Conservation (phyloP, 1,140 invertebrate genomes). For the Euglossa dilemma region DNA sequence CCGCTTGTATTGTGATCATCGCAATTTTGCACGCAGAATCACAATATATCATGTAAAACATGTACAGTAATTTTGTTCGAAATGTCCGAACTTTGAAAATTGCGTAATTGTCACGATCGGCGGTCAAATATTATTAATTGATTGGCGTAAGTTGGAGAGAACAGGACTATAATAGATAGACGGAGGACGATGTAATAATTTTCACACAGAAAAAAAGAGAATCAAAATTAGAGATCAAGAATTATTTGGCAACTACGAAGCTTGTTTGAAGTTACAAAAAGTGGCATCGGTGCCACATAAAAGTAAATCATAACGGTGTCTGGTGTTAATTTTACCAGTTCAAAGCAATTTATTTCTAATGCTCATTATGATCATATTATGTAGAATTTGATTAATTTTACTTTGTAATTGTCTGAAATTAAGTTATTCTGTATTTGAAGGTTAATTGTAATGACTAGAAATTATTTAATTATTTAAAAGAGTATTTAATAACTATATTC, state of each 20-base stretch:
- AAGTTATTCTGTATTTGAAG: conserved; percentile 38
- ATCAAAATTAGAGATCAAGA: conserved; percentile 1
- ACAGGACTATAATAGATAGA: conserved; percentile 49
- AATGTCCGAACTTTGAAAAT: conserved; percentile 44
- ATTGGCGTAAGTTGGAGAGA: conserved; percentile 46
- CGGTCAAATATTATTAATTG: conserved; percentile 37
- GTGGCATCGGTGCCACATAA: conserved; percentile 20
- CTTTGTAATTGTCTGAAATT: conserved; percentile 24
- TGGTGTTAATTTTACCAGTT: conserved; percentile 58
- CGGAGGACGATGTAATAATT: conserved; percentile 46
- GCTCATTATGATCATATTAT: conserved; percentile 20
- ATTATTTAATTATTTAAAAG: not conserved
- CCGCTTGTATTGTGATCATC: conserved; percentile 67
- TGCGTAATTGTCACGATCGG: conserved; percentile 45
- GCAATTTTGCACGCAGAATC: conserved; percentile 64
- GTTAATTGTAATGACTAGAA: conserved; percentile 6
- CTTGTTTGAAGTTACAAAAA: conserved; percentile 26
- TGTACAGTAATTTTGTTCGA: conserved; percentile 37
- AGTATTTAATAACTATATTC: not conserved
- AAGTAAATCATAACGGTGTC: conserved; percentile 57
- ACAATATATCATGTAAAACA: conserved; percentile 54
- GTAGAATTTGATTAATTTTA: conserved; percentile 36
- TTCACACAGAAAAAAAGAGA: not conserved
- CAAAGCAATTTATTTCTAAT: too few relatives aligned
- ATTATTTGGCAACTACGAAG: conserved; percentile 42